A percentile compares a stretch with the other conserved stretches of the same genome.
These are phyloP conservation scores for Odontamblyopus rebecca DNA, from an alignment of 2,797 vertebrate genomes.

Conservation along the genomic window DNA sequence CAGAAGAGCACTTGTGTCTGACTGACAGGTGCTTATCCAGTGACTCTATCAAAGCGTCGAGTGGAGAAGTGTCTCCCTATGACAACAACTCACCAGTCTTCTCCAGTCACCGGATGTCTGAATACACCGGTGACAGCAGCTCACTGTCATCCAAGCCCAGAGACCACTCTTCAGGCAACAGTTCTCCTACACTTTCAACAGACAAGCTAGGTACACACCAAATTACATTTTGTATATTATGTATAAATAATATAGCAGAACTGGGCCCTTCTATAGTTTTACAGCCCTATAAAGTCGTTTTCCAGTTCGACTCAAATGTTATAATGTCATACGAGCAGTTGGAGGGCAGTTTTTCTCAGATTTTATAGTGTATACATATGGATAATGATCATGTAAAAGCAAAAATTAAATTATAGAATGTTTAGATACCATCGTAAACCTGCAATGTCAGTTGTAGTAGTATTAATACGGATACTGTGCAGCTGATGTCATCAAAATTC, in stretches of 20 bases:
- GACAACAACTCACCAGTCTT: conserved; percentile 94
- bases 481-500: too few relatives aligned
- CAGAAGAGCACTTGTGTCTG: conserved; percentile 79
- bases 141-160: conserved; percentile 66
- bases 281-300: background rate
- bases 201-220: conserved; percentile 79
- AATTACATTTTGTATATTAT: background rate
- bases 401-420: too few relatives aligned
- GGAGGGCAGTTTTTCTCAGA: too few relatives aligned
- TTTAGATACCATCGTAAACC: too few relatives aligned
- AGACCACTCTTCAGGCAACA: conserved; percentile 74
- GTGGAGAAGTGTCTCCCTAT: conserved; percentile 92
- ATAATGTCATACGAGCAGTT: background rate
- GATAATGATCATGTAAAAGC: too few relatives aligned
- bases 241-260: background rate
- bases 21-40: conserved; percentile 84
- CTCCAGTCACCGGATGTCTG: conserved; percentile 78
- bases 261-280: background rate
- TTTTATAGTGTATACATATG: too few relatives aligned
- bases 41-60: conserved; percentile 89
- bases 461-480: too few relatives aligned
- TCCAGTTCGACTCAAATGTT: background rate
- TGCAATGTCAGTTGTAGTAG: too few relatives aligned
- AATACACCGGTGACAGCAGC: conserved; percentile 69
- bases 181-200: conserved; percentile 71